Evolutionary conservation across 2,888 invertebrate species (phyloP).

Genomic region (Cacoxenus indagator): DNA sequence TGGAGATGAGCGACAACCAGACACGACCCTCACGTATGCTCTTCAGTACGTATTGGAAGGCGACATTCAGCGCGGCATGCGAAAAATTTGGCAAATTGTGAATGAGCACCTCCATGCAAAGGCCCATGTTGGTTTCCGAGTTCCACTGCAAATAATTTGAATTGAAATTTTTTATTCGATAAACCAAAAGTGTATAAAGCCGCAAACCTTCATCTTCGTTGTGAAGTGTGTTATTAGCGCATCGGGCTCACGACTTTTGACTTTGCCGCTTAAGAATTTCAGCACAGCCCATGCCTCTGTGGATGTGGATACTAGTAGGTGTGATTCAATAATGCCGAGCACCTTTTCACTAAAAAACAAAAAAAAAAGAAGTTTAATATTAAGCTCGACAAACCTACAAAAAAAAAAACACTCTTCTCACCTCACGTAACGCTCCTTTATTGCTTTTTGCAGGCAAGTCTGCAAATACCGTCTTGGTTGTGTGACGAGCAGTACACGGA

Average conservation of each 20-base stretch:
- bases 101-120: constrained; percentile 65
- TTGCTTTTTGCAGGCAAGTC: constrained; percentile 22
- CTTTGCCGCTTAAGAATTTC: constrained; percentile 66
- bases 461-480: constrained; percentile 66
- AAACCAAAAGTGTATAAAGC: neutral
- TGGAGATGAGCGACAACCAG: constrained; percentile 63
- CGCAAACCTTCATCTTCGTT: neutral
- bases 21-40: constrained; percentile 61
- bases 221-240: constrained; percentile 63
- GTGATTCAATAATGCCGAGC: constrained; percentile 65
- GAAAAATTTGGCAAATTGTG: constrained; percentile 65
- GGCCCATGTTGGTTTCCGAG: constrained; percentile 65
- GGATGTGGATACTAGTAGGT: constrained; percentile 65
- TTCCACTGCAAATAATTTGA: constrained; percentile 52
- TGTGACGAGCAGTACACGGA: constrained; percentile 59
- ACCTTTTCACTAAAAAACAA: constrained; percentile 50
- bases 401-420: constrained; percentile 14
- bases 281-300: constrained; percentile 69
- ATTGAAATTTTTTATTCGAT: neutral
- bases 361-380: neutral
- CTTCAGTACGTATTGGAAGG: constrained; percentile 59
- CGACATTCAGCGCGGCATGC: constrained; percentile 65
- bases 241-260: constrained; percentile 63
- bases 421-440: constrained; percentile 49
- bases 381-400: neutral